Evolutionary conservation across 2,797 vertebrate species (phyloP).

Genomic region (Microtus agrestis): DNA sequence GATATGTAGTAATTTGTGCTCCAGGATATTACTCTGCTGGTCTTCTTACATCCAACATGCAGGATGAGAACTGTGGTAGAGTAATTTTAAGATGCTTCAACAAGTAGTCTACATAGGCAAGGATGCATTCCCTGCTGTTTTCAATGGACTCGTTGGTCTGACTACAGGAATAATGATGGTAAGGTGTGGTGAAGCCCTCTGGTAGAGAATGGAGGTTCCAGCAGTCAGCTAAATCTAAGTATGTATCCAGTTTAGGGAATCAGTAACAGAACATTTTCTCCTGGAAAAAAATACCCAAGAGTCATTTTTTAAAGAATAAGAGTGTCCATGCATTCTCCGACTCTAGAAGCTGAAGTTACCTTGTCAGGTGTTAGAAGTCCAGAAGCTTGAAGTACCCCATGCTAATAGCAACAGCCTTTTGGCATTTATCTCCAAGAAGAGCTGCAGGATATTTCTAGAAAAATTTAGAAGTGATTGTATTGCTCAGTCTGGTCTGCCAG

Average conservation of each 20-base stretch:
- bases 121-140: not conserved
- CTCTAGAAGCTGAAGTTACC: not conserved
- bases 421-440: not conserved
- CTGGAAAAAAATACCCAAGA: not conserved
- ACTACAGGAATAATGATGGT: not conserved
- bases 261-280: not conserved
- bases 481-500: not conserved
- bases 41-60: not conserved
- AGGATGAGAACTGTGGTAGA: not conserved
- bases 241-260: not conserved
- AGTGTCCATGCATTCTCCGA: not conserved
- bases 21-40: not conserved
- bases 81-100: not conserved
- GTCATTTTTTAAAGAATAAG: not conserved
- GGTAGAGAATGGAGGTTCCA: not conserved
- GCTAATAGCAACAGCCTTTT: not conserved
- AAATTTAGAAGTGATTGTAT: not conserved
- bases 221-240: not conserved
- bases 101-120: not conserved
- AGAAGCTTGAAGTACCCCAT: not conserved
- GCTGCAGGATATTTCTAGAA: not conserved
- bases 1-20: not conserved
- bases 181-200: not conserved
- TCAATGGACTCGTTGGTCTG: not conserved
- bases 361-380: not conserved